Base-by-base conservation (phyloP, 92 coral and sea anemone genomes). In the Epizoanthus fatuus region DNA sequence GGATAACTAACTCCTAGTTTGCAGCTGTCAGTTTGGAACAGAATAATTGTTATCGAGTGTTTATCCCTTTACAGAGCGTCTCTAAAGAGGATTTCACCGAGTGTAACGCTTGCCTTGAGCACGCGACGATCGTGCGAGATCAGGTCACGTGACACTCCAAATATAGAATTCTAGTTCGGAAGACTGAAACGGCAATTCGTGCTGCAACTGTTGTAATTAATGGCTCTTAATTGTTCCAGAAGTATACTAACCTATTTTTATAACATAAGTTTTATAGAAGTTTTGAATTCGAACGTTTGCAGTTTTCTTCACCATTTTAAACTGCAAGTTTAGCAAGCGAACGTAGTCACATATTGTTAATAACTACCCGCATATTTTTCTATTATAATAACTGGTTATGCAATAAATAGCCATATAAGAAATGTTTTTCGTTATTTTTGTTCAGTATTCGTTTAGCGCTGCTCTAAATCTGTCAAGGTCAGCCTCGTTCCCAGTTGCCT, bases 101-200 rank as follows among this genome's bases (percentile, higher is more conserved):
- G 47, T 7, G 47, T 44, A 4, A 44, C 47, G 47, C 8, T 7
- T 40, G 5, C 47, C 47, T 44, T 44, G 47, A 44, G 47, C 7
- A 44, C 47, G 47, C 8, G 47, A 44, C 47, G 5, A 7, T 4
- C 47, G 0, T 9, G 4, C 20, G 25, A 38, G 55, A n/a, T 19
- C 17, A 5, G 35, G 35, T 29, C 35, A 29, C 35, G 35, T 29
- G 22, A 1, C n/a, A 57, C 51, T 76, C 63, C 57, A 58, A 76
- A 76, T 40, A 14, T 44, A 58, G 16, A 39, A 59, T 77, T 77
- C 82, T 60, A n/a, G 56, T 44, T 40, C 22, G 67, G 19, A 49
- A 49, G 53, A 75, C 39, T 10, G 69, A 56, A 77, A 58, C 19
- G 6, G 52, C 13, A 32, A 5, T 40, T 37, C 0, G 40, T 40